Percentiles rank a stretch among this genome's conserved stretches.
These are phyloP conservation scores for Panthera uncia DNA, from an alignment of 2,113 vertebrate species.

Conservation along the genomic window DNA sequence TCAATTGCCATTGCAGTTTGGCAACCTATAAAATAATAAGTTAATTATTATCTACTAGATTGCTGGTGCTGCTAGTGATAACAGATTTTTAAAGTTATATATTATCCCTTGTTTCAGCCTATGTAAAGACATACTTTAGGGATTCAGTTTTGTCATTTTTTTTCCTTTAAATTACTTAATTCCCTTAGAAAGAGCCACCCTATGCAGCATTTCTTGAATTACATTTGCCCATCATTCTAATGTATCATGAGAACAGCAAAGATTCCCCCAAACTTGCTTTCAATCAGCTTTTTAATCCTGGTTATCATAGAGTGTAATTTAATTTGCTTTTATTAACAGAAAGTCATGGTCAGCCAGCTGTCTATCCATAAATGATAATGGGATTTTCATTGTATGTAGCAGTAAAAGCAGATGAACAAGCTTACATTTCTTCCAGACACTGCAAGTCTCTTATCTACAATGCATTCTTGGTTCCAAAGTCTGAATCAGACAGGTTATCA, in stretches of 20 bases:
- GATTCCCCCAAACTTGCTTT: not conserved
- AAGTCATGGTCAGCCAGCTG: not conserved
- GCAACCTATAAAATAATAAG: not conserved
- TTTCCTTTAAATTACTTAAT: not conserved
- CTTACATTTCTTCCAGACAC: not conserved
- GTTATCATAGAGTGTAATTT: constrained; percentile 40
- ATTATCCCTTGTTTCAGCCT: not conserved
- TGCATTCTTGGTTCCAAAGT: not conserved
- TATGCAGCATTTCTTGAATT: not conserved
- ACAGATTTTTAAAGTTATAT: not conserved
- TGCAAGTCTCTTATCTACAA: not conserved
- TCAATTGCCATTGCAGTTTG: not conserved
- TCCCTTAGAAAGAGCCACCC: not conserved
- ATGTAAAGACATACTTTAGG: not conserved
- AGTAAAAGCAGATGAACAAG: constrained; percentile 12
- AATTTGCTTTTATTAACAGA: constrained; percentile 42
- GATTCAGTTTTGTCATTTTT: not conserved
- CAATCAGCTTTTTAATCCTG: constrained; percentile 21
- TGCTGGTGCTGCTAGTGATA: not conserved
- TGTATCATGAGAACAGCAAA: not conserved
- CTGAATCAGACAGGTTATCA: not conserved
- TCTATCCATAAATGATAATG: not conserved
- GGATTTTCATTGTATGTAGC: constrained; percentile 17
- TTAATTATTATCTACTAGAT: not conserved
- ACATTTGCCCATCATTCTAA: not conserved